Conservation (phyloP, 2,888 invertebrate genomes). For the Ophion ventricosus region DNA sequence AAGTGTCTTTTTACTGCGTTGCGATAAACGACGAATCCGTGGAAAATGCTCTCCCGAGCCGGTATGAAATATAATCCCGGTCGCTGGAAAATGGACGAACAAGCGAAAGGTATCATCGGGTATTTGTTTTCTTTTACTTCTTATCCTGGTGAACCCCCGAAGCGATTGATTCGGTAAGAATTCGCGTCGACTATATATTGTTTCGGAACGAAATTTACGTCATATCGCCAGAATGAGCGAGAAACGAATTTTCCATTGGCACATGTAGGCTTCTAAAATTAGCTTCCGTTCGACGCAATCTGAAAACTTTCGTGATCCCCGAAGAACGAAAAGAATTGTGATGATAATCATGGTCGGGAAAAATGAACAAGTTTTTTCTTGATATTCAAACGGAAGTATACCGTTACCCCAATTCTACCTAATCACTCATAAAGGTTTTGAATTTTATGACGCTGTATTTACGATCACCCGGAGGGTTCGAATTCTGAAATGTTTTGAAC, state of each 20-base stretch:
- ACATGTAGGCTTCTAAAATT: constrained; percentile 50
- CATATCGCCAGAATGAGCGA: constrained; percentile 43
- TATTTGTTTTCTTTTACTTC: neutral
- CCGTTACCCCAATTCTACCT: neutral
- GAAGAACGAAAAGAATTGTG: neutral
- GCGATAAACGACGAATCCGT: constrained; percentile 1
- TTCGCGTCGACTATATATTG: constrained; percentile 6
- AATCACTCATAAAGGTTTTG: neutral
- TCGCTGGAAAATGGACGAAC: constrained; percentile 80
- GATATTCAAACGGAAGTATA: neutral
- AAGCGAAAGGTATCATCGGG: constrained; percentile 77
- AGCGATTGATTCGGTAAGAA: neutral
- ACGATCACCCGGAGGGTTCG: neutral
- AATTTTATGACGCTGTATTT: neutral
- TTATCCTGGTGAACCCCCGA: constrained; percentile 4
- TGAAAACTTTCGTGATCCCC: neutral
- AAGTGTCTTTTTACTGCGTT: neutral
- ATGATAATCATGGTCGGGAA: neutral
- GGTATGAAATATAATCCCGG: constrained; percentile 77
- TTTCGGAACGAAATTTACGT: constrained; percentile 30
- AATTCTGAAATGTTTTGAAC: no score
- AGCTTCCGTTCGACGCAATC: constrained; percentile 42
- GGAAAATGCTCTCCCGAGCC: constrained; percentile 53
- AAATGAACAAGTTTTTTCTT: neutral
- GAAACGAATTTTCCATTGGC: constrained; percentile 49